These are phyloP conservation scores for Dromaius novaehollandiae DNA, from an alignment of 2,113 vertebrate genomes.

Conservation along the genomic window DNA sequence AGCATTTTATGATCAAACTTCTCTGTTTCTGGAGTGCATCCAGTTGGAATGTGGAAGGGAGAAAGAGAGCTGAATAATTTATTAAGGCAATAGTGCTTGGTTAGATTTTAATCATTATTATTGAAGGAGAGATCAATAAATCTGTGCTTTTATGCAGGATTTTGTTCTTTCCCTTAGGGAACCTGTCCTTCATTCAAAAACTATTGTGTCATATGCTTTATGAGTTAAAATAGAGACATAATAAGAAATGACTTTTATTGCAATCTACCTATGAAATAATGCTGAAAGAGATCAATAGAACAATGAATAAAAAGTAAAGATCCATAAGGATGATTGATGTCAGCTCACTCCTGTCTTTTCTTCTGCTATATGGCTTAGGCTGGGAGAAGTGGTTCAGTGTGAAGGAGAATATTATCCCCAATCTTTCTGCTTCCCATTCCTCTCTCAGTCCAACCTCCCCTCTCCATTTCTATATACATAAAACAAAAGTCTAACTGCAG, in stretches of 20 bases:
- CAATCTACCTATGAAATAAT: slow-evolving; percentile 33
- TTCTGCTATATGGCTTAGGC: not conserved
- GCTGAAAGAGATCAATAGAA: slow-evolving; percentile 56
- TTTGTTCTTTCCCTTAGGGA: slow-evolving; percentile 22
- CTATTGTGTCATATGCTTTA: not conserved
- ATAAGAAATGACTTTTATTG: slow-evolving; percentile 54
- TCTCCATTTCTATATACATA: not conserved
- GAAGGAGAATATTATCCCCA: not conserved
- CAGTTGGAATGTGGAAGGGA: not conserved
- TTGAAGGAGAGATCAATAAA: slow-evolving; percentile 50
- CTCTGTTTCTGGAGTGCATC: not conserved
- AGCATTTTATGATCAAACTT: not conserved
- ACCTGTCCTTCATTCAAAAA: slow-evolving; percentile 34
- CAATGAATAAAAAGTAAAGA: slow-evolving; percentile 52
- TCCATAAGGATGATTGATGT: slow-evolving; percentile 49
- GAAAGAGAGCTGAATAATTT: slow-evolving; percentile 46
- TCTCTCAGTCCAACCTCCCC: rapidly evolving
- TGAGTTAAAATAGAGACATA: slow-evolving; percentile 46
- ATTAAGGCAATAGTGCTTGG: slow-evolving; percentile 16
- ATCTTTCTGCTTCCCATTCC: not conserved
- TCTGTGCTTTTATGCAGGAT: not conserved
- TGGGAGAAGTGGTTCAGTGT: not conserved
- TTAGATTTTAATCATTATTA: slow-evolving; percentile 59
- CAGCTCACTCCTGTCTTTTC: not conserved
- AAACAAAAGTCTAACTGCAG: not conserved